Evolutionary conservation across 2,888 invertebrate genomes (phyloP).

Genomic region (Brachycybe producta): DNA sequence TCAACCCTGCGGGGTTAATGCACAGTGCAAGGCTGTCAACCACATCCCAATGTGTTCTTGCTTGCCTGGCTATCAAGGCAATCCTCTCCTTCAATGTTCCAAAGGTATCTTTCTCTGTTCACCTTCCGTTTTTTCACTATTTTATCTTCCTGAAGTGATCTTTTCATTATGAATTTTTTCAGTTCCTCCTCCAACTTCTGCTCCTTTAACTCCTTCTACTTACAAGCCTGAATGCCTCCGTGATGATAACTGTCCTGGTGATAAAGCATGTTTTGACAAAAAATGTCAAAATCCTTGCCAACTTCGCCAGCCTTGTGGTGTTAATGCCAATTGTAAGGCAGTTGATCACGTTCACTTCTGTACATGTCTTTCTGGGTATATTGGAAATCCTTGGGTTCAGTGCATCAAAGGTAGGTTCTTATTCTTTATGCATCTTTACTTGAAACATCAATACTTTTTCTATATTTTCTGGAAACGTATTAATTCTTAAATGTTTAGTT

Average conservation of each 20-base stretch:
- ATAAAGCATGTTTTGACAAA: slow-evolving; percentile 70
- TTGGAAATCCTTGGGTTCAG: slow-evolving; percentile 61
- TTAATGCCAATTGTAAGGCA: slow-evolving; percentile 74
- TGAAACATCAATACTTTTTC: neutral
- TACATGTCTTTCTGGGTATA: slow-evolving; percentile 55
- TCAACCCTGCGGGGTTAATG: slow-evolving; percentile 61
- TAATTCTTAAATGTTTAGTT: neutral
- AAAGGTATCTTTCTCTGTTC: slow-evolving; percentile 7
- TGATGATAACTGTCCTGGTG: slow-evolving; percentile 69
- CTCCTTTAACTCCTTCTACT: neutral
- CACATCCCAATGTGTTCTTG: slow-evolving; percentile 66
- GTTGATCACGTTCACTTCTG: slow-evolving; percentile 72
- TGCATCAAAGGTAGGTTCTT: slow-evolving; percentile 38
- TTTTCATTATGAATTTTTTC: neutral
- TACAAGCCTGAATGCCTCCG: slow-evolving; percentile 46
- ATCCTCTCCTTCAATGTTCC: slow-evolving; percentile 59
- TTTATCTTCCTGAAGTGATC: neutral
- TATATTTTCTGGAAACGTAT: neutral
- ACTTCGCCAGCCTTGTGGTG: slow-evolving; percentile 73
- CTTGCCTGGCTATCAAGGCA: slow-evolving; percentile 56
- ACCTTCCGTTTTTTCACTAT: neutral
- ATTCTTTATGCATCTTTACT: neutral
- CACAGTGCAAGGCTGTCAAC: slow-evolving; percentile 60
- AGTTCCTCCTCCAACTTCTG: neutral
- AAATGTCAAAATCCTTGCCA: slow-evolving; percentile 81